Percentiles rank a stretch among this genome's conserved stretches.
These are phyloP conservation scores for Diacarnus erythraeanus DNA, from an alignment of 37 sponge, comb jelly and placozoan species.

Conservation along the genomic window DNA sequence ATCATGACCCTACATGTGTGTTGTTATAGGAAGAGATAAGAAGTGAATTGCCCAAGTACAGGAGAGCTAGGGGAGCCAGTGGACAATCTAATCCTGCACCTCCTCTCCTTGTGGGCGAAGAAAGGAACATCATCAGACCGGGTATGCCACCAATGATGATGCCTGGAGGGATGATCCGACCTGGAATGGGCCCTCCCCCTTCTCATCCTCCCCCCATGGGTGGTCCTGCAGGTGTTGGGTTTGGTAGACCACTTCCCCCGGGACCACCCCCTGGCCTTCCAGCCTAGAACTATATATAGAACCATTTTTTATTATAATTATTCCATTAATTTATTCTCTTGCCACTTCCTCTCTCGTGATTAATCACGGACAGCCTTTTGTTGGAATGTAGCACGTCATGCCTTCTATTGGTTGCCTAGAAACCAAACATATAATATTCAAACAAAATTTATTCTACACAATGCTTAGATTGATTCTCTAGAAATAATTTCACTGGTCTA, in stretches of 20 bases:
- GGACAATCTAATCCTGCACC: neutral
- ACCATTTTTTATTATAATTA: neutral
- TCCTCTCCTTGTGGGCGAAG: slow-evolving; percentile 1
- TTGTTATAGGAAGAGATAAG: slow-evolving; percentile 43
- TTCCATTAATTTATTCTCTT: too few relatives aligned
- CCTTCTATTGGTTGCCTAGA: neutral
- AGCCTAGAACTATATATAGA: neutral
- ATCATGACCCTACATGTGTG: neutral
- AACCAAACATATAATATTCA: neutral
- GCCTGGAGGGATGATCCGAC: slow-evolving; percentile 40
- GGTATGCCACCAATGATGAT: slow-evolving; percentile 39
- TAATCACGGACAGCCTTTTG: too few relatives aligned
- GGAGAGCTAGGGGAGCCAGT: slow-evolving; percentile 4
- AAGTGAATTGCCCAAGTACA: slow-evolving; percentile 43
- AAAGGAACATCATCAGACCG: slow-evolving; percentile 37
- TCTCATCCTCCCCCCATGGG: slow-evolving; percentile 5
- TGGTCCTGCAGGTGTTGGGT: neutral
- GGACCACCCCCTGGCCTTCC: neutral
- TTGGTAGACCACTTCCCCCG: neutral
- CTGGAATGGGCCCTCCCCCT: slow-evolving; percentile 64
- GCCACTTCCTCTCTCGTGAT: too few relatives aligned
- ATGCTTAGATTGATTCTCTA: neutral
- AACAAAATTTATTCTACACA: neutral
- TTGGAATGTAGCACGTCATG: neutral
- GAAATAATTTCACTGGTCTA: too few relatives aligned